Percentiles rank a stretch among this genome's conserved stretches.
Conservation (phyloP, 2,888 invertebrate species). For the Micoletzkya japonica region DNA sequence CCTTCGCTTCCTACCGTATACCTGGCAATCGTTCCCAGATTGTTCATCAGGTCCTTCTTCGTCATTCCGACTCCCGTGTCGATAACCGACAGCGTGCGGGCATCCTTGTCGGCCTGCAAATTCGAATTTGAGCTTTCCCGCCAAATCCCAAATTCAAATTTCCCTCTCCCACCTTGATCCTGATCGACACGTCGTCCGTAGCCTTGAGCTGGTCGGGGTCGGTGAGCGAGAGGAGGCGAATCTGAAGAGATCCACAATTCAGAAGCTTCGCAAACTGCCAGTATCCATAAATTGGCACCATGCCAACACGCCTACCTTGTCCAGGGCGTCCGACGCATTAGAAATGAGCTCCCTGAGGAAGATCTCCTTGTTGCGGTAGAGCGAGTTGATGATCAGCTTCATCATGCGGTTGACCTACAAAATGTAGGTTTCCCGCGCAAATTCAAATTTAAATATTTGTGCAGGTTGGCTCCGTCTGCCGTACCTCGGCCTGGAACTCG, state of each 20-base stretch:
- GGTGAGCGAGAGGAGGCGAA: conserved; percentile 87
- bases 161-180: conserved; percentile 73
- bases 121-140: background rate
- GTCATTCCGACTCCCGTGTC: conserved; percentile 92
- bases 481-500: conserved; percentile 90
- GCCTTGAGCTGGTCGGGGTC: conserved; percentile 79
- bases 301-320: conserved; percentile 71
- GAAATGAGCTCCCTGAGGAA: conserved; percentile 85
- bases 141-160: background rate
- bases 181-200: conserved; percentile 82
- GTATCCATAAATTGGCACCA: background rate
- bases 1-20: no score
- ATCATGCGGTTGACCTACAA: conserved; percentile 84
- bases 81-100: conserved; percentile 85
- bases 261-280: conserved; percentile 45
- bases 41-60: conserved; percentile 85
- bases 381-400: conserved; percentile 99
- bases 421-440: background rate
- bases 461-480: no score
- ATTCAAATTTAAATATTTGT: background rate
- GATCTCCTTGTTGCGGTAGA: conserved; percentile 96
- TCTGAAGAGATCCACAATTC: conserved; percentile 64
- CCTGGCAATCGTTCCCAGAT: conserved; percentile 91
- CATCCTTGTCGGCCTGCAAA: conserved; percentile 81
- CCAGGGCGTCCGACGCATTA: conserved; percentile 97